Evolutionary conservation across 2,888 invertebrate species (phyloP).

Genomic region (Brachycybe producta): DNA sequence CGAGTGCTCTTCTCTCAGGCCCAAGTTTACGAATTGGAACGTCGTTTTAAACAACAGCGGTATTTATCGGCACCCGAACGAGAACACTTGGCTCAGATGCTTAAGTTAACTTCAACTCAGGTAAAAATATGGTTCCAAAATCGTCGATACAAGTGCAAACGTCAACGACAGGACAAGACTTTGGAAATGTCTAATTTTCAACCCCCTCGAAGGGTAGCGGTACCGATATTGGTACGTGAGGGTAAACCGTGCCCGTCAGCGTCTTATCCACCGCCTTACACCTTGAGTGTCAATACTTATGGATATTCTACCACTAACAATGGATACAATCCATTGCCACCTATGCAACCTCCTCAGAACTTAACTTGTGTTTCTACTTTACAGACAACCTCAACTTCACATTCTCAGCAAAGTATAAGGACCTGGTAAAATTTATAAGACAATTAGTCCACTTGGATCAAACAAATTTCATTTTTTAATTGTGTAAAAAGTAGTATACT

Average conservation of each 20-base stretch:
- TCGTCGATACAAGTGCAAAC: slow-evolving; percentile 65
- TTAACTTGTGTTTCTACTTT: slow-evolving; percentile 2
- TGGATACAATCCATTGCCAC: slow-evolving; percentile 8
- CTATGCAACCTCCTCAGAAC: slow-evolving; percentile 2
- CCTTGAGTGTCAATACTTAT: slow-evolving; percentile 15
- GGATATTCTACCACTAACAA: slow-evolving; percentile 7
- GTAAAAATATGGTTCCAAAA: slow-evolving; percentile 83
- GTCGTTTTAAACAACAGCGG: slow-evolving; percentile 72
- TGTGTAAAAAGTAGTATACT: too few relatives aligned
- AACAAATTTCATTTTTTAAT: too few relatives aligned
- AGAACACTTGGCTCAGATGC: slow-evolving; percentile 66
- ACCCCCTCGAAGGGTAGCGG: slow-evolving; percentile 36
- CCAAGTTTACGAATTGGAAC: slow-evolving; percentile 69
- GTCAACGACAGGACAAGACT: slow-evolving; percentile 38
- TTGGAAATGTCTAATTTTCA: slow-evolving; percentile 32
- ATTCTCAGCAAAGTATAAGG: slow-evolving; percentile 17
- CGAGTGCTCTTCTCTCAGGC: slow-evolving; percentile 71
- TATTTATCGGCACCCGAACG: slow-evolving; percentile 83
- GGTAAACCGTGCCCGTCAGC: slow-evolving; percentile 32
- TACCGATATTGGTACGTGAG: slow-evolving; percentile 37
- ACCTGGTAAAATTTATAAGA: too few relatives aligned
- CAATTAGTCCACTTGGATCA: too few relatives aligned
- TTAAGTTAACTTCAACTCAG: slow-evolving; percentile 78
- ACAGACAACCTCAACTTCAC: not conserved
- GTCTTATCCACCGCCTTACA: slow-evolving; percentile 17